Base-by-base conservation (phyloP, 2,888 invertebrate species). In the Liodrosophila aerea region DNA sequence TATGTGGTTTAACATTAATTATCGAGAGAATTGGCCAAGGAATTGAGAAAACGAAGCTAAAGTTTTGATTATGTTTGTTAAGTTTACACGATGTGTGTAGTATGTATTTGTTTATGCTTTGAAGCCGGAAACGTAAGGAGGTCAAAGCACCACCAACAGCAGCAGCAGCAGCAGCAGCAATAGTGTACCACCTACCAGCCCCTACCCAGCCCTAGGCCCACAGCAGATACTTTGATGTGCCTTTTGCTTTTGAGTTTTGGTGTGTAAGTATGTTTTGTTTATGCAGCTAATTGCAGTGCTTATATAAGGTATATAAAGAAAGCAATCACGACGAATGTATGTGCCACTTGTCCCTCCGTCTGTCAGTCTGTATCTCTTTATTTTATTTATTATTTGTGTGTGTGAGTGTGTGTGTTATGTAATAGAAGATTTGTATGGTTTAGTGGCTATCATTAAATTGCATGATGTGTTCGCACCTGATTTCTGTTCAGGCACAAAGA, bases 381-480 rank as follows among this genome's bases (percentile, higher is more conserved):
- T 44, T 13, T 22, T 34, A 7, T 37, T 59, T 59, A 59, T 59
- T 50, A 37, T 46, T 27, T 39, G 45, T 12, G 41, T 13, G 54
- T n/a, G n/a, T n/a, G n/a, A n/a, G n/a, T n/a, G n/a, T n/a, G n/a
- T n/a, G n/a, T 68, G 22, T 69, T 73, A 50, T 57, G 69, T 51
- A 68, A 67, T 68, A 44, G 15, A 29, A 45, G 49, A 56, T 73
- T 68, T 67, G 2, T 30, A 56, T 61, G 73, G 62, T 51, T 69
- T 73, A 73, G 74, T 73, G 44, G 59, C 59, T 68, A 73, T 68
- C 69, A 73, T 69, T 69, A 73, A 56, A 73, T 47, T 63, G 46
- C 9, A 34, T 69, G 50, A 63, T 31, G 45, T 33, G 45, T 47
- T 31, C 45, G 8, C 66, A 73, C 69, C 69, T 62, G 74, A 73